Base-by-base conservation (phyloP, 2,797 vertebrate genomes). In the Mallotus villosus region DNA sequence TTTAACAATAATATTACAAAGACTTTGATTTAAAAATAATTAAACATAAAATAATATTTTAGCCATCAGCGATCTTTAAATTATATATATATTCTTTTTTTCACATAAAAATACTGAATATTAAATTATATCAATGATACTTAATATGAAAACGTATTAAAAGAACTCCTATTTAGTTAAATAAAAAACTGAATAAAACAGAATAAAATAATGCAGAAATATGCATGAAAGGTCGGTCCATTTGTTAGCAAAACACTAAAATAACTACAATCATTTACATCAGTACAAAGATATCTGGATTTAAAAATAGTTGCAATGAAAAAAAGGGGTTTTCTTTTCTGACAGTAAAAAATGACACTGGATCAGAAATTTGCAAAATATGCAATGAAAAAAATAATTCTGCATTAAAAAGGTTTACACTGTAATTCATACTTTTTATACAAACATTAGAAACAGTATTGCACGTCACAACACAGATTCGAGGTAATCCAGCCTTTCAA, bases 321-420 rank as follows among this genome's bases (percentile, higher is more conserved):
- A 98, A 98, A 98, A 98, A 94, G 94, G 95, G 96, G 95, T 94
- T 95, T 94, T 92, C 90, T 97, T 95, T 94, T 91, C 90, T 96
- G 95, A 98, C 96, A 95, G 96, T 98, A 99, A 99, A 98, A 98
- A 98, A 98, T 98, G 97, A 98, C 97, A 98, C 96, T 95, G 97
- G 96, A 97, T 99, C 92, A 93, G 91, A 98, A 99, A 97, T 98
- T 95, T 98, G 97, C 97, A 97, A 98, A 99, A 98, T 97, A 98
- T 98, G 97, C 96, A 97, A 98, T 98, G 97, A 98, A 97, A 99
- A 99, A 99, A 99, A 99, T 99, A 99, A 98, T 98, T 99, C 98
- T 99, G 97, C 97, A 96, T 98, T 74, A 97, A 97, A 98, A 98
- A 98, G 97, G 96, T 98, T 97, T 97, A 98, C 97, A 96, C 96